Conservation (phyloP, 2,888 invertebrate species). For the Anoplius nigerrimus region DNA sequence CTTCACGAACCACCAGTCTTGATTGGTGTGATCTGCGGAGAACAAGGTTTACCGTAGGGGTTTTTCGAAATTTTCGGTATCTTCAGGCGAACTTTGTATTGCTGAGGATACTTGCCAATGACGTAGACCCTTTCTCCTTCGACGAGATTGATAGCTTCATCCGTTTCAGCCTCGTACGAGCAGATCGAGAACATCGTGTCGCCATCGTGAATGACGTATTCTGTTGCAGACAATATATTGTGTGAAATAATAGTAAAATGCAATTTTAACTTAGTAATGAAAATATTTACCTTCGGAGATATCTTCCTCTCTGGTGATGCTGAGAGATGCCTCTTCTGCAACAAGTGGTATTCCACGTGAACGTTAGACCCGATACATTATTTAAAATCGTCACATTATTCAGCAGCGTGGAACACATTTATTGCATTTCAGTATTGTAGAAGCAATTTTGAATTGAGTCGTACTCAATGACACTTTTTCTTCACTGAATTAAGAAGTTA, state of each 20-base stretch:
- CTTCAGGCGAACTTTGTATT: not conserved
- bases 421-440: too few relatives aligned
- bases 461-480: not conserved
- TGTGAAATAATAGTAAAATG: too few relatives aligned
- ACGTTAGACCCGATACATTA: too few relatives aligned
- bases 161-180: constrained; percentile 90
- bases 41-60: not conserved
- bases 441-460: too few relatives aligned
- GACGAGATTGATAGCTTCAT: constrained; percentile 91
- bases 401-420: too few relatives aligned
- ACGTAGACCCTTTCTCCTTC: constrained; percentile 94
- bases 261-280: too few relatives aligned
- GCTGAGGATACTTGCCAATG: constrained; percentile 77
- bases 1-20: constrained; percentile 95
- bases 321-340: constrained; percentile 84
- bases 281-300: constrained; percentile 76
- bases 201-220: constrained; percentile 81
- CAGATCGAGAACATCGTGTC: constrained; percentile 89
- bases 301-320: constrained; percentile 82
- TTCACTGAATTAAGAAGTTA: constrained; percentile 1
- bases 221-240: constrained; percentile 57
- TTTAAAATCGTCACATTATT: too few relatives aligned
- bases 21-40: constrained; percentile 83
- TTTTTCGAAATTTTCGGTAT: not conserved
- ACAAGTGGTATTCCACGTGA: constrained; percentile 10